phyloP scores from a whole-genome alignment of 1,140 invertebrate genomes.

The Penaeus chinensis region DNA sequence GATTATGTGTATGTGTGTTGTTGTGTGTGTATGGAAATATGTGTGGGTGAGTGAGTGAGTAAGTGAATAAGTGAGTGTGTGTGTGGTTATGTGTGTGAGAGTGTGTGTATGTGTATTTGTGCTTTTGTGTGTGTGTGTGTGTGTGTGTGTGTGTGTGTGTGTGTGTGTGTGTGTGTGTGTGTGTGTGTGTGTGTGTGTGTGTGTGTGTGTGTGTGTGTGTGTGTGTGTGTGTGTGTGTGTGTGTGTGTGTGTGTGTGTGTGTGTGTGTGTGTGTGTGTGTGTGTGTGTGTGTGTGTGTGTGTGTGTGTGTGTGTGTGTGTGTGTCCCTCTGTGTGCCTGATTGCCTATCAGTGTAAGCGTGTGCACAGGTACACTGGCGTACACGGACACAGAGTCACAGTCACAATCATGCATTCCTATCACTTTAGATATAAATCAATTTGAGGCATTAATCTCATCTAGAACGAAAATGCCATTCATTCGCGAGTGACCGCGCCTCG shows the following conservation, averaged over 20 bases:
- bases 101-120: too few relatives aligned
- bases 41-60: neutral
- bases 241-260: too few relatives aligned
- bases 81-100: too few relatives aligned
- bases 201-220: too few relatives aligned
- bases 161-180: too few relatives aligned
- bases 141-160: neutral
- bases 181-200: too few relatives aligned
- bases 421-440: neutral
- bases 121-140: neutral
- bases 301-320: neutral
- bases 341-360: neutral
- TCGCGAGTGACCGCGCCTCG: too few relatives aligned
- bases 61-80: too few relatives aligned
- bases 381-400: neutral
- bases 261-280: neutral
- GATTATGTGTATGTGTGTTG: too few relatives aligned
- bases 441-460: too few relatives aligned
- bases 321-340: neutral
- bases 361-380: neutral
- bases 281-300: neutral
- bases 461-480: too few relatives aligned
- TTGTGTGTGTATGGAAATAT: neutral
- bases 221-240: too few relatives aligned
- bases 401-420: neutral